phyloP scores from a whole-genome alignment of 2,888 invertebrate genomes.

The Cantharis rustica region DNA sequence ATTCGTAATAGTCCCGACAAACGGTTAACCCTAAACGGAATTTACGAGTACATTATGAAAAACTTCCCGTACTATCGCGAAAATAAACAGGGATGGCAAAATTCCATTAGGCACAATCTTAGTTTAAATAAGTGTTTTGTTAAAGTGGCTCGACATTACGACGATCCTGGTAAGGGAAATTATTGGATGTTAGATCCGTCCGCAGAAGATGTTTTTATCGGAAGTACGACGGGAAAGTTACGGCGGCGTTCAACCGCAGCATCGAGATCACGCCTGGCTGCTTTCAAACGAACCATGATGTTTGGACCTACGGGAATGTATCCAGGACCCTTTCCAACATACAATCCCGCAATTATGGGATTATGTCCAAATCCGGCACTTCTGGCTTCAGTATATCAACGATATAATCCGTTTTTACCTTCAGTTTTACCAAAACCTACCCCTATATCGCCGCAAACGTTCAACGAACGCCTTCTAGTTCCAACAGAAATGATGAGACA shows the following conservation, averaged over 20 bases:
- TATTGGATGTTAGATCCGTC: conserved; percentile 99
- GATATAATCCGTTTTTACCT: conserved; percentile 65
- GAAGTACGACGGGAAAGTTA: conserved; percentile 95
- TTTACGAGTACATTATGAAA: conserved; percentile 98
- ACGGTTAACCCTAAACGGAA: conserved; percentile 90
- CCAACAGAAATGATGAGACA: conserved; percentile 54
- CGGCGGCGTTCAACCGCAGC: conserved; percentile 89
- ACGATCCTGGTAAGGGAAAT: conserved; percentile 99
- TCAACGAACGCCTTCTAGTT: conserved; percentile 52
- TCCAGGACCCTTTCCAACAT: conserved; percentile 58
- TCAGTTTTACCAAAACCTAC: conserved; percentile 59
- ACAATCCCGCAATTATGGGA: conserved; percentile 60
- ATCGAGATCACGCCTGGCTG: conserved; percentile 85
- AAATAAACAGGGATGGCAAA: conserved; percentile 99
- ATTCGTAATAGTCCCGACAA: conserved; percentile 91
- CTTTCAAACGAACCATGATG: conserved; percentile 82
- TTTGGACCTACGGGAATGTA: conserved; percentile 62
- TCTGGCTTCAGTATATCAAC: conserved; percentile 67
- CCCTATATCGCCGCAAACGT: conserved; percentile 57
- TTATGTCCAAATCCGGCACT: conserved; percentile 64
- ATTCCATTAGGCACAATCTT: conserved; percentile 96
- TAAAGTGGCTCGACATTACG: conserved; percentile 95
- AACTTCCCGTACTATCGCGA: conserved; percentile 98
- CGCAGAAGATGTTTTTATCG: conserved; percentile 97
- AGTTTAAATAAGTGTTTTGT: conserved; percentile 98